Percentiles rank a stretch among this genome's conserved stretches.
These are phyloP conservation scores for cattle (Bos taurus) DNA, from an alignment of 2,113 vertebrate genomes.

Conservation along the genomic window ARS-UCD2.0 NC_037329.1:53677001-53677500, in stretches of 20 bases:
- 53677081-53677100: background rate
- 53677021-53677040: background rate
- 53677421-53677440: background rate
- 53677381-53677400: background rate
- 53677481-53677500: background rate
- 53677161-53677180: constrained; percentile 6
- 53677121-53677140: background rate
- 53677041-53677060: background rate
- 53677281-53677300: background rate
- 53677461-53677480: background rate
- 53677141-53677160: background rate
- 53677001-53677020: background rate
- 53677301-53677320: background rate
- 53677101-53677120: background rate
- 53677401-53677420: background rate
- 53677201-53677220: background rate
- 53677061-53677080: background rate
- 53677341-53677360: background rate
- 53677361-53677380: background rate
- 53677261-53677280: background rate
- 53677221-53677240: background rate
- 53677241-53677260: background rate
- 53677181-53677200: background rate
- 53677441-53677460: background rate
- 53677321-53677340: background rate